Conservation (phyloP, 2,797 vertebrate genomes). For the Salarias fasciatus region DNA sequence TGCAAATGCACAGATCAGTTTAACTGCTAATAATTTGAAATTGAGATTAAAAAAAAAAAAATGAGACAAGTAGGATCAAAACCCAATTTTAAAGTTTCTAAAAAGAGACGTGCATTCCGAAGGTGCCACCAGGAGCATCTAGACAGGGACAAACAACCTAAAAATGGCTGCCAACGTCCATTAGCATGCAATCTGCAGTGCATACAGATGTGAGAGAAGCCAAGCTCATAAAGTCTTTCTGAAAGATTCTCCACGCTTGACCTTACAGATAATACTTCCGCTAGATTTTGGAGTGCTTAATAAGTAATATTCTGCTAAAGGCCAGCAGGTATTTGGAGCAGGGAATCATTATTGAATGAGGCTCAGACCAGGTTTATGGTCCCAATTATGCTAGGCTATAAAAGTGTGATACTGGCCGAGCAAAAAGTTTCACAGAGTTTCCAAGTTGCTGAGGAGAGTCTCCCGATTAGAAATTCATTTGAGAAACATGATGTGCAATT, state of each 20-base stretch:
- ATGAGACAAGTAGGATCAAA: neutral
- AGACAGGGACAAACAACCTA: constrained; percentile 44
- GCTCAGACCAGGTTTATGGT: constrained; percentile 81
- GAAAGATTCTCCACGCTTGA: constrained; percentile 81
- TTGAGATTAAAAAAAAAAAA: neutral
- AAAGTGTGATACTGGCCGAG: constrained; percentile 68
- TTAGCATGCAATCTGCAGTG: constrained; percentile 75
- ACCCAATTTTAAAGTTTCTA: neutral
- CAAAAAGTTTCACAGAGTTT: constrained; percentile 71
- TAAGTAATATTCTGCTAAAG: constrained; percentile 82
- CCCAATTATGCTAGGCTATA: constrained; percentile 76
- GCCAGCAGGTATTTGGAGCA: constrained; percentile 80
- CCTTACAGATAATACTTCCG: constrained; percentile 83
- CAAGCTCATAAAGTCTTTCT: constrained; percentile 77
- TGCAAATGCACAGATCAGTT: neutral
- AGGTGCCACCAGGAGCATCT: constrained; percentile 7
- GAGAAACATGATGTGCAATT: constrained; percentile 71
- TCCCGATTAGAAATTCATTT: constrained; percentile 67
- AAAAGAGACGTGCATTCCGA: neutral
- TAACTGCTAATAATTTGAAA: neutral
- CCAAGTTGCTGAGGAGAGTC: constrained; percentile 62
- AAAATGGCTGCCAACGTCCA: constrained; percentile 57
- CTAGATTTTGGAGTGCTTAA: constrained; percentile 80
- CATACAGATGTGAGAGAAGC: constrained; percentile 66
- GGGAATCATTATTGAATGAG: constrained; percentile 78